phyloP scores from a whole-genome alignment of 2,113 vertebrate species.

The Oenanthe oenanthe region DNA sequence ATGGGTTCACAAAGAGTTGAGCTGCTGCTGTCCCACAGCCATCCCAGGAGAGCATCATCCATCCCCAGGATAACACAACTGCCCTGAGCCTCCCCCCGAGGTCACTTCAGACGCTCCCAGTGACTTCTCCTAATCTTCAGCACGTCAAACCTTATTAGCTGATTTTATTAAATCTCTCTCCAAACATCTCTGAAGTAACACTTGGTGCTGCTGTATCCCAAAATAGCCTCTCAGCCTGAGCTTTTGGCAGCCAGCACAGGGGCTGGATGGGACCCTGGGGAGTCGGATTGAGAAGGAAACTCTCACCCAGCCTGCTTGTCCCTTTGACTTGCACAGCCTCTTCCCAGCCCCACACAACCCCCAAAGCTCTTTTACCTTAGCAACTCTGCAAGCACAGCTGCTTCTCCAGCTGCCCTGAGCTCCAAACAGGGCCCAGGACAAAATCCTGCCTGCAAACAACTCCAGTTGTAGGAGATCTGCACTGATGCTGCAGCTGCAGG shows the following conservation, averaged over 20 bases:
- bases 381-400: background rate
- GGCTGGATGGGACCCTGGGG: background rate
- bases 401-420: background rate
- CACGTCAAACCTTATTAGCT: constrained; percentile 12
- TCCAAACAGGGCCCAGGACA: background rate
- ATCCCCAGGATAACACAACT: background rate
- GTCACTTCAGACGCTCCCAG: background rate
- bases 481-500: background rate
- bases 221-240: background rate
- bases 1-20: background rate
- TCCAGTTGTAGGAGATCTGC: background rate
- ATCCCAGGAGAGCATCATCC: background rate
- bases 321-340: background rate
- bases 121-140: constrained; percentile 6
- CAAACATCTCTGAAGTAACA: constrained; percentile 32
- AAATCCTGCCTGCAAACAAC: background rate
- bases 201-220: background rate
- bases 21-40: background rate
- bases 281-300: background rate
- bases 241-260: constrained; percentile 18
- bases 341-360: background rate
- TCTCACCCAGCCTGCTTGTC: background rate
- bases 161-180: constrained; percentile 38
- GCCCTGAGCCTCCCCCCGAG: background rate
- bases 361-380: background rate